Conservation (phyloP, 37 sponge, comb jelly and placozoan species). For the Halichondria panicea region DNA sequence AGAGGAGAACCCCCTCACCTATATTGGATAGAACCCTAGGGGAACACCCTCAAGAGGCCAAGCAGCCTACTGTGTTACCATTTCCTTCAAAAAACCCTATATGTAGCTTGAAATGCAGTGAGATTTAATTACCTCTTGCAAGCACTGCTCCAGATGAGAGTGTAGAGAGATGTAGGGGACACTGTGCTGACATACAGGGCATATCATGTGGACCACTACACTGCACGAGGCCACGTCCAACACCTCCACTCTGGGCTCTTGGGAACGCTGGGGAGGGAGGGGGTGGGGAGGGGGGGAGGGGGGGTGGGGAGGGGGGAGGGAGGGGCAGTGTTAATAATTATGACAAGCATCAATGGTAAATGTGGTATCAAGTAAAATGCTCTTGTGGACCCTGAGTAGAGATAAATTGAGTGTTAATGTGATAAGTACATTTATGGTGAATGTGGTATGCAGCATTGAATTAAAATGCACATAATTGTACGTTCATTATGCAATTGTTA, state of each 20-base stretch:
- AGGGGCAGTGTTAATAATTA: not conserved
- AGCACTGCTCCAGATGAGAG: constrained; percentile 27
- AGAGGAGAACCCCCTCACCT: constrained; percentile 3
- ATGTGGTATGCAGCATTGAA: no score
- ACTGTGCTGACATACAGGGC: constrained; percentile 45
- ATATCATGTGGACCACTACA: constrained; percentile 28
- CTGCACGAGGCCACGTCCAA: constrained; percentile 8
- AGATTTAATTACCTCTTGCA: constrained; percentile 31
- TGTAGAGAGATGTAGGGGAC: not conserved
- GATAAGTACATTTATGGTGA: no score
- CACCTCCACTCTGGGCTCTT: constrained; percentile 1
- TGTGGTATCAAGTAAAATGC: no score
- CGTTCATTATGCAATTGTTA: no score
- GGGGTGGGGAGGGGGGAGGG: not conserved
- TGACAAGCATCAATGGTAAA: no score
- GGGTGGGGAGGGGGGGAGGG: not conserved
- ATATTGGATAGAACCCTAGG: not conserved
- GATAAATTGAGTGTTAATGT: no score
- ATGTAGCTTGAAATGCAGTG: not conserved
- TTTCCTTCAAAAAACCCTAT: no score
- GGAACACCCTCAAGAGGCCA: not conserved
- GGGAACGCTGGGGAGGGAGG: not conserved
- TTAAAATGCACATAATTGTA: no score
- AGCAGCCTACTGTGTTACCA: no score
- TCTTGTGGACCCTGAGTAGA: no score